Conservation (phyloP, 2,888 invertebrate species). For the Lasioglossum leucozonium region DNA sequence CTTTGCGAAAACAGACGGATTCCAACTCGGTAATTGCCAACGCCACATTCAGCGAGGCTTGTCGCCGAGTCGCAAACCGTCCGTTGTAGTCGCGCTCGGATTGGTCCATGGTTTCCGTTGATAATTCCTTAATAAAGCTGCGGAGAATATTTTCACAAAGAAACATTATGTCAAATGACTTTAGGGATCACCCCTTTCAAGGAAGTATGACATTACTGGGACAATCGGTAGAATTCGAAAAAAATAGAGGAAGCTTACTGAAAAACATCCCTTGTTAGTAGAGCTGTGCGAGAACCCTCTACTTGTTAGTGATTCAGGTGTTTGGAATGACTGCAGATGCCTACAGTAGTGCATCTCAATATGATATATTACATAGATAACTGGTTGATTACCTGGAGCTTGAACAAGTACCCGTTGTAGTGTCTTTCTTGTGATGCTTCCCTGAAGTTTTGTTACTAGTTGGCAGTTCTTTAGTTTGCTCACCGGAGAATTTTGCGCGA, state of each 20-base stretch:
- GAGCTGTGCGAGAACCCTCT: background rate
- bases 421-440: constrained; percentile 83
- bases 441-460: constrained; percentile 81
- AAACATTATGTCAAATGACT: too few relatives aligned
- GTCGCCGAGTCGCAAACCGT: background rate
- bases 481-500: constrained; percentile 79
- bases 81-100: background rate
- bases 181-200: too few relatives aligned
- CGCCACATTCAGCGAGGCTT: background rate
- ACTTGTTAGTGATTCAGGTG: too few relatives aligned
- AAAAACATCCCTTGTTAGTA: too few relatives aligned
- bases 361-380: background rate
- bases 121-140: too few relatives aligned
- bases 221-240: too few relatives aligned
- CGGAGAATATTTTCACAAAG: too few relatives aligned
- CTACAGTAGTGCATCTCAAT: background rate
- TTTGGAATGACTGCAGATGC: background rate
- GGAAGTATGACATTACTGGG: too few relatives aligned
- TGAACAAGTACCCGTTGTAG: constrained; percentile 89
- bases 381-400: constrained; percentile 85
- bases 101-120: too few relatives aligned
- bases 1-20: background rate
- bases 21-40: background rate
- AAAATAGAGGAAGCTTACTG: too few relatives aligned
- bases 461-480: constrained; percentile 83